Base-by-base conservation (phyloP, 2,888 invertebrate species). In the Seira ritae region DNA sequence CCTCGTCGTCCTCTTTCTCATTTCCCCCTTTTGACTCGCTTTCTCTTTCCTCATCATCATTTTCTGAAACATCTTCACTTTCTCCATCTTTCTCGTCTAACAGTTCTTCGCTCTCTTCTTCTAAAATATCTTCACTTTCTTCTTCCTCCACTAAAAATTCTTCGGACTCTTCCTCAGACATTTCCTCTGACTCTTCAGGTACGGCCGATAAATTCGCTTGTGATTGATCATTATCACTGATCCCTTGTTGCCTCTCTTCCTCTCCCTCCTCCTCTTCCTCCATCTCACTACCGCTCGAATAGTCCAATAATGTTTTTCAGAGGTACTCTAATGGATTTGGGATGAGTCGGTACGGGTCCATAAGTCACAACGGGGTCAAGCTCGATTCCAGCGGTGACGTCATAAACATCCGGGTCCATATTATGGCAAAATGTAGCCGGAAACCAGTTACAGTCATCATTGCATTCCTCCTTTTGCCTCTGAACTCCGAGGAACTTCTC, bases 391-490 rank as follows among this genome's bases (percentile, higher is more conserved):
- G 76, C 84, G 19, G 72, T 73, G 1, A 87, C 85, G 55, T 87
- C 87, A 50, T 80, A 85, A 12, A 80, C 77, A 22, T 85, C 84
- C 4, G 84, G 78, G 19, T 85, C 84, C 65, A 82, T 71, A 46
- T 84, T 85, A 60, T 87, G 70, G 31, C 87, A 87, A 68, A 80
- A 84, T 0, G 79, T 72, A 12, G 87, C 84, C 17, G 87, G 87
- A 23, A 85, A 74, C 86, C 86, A 85, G 73, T 67, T 66, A 19
- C 86, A 85, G 19, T 24, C 20, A 19, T 55, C 31, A 0, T 17
- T 17, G 1, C 6, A 37, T 20, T 60, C 60, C n/a, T n/a, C 71
- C 12, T 0, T 46, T 15, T 20, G 24, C 72, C 24, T 20, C 50
- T 74, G 31, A 67, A 80, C 15, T 17, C 46, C 4, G 15, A 81